Evolutionary conservation across 2,888 invertebrate genomes (phyloP).

Genomic region (Ganaspis brasiliensis): DNA sequence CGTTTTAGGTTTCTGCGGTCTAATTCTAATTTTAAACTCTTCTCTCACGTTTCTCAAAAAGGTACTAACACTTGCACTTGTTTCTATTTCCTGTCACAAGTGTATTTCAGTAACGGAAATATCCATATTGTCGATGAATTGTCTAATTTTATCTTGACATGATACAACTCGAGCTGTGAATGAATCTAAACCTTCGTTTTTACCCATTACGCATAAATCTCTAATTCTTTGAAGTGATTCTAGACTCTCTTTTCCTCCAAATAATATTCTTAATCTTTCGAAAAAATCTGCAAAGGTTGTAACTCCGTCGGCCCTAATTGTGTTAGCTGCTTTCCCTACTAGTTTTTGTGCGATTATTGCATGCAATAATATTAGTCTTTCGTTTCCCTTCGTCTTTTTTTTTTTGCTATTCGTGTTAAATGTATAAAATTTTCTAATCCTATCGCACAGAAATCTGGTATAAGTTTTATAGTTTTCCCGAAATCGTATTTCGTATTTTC

Average conservation of each 20-base stretch:
- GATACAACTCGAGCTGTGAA: background rate
- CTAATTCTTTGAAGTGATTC: background rate
- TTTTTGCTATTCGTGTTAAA: too few relatives aligned
- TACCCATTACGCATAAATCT: background rate
- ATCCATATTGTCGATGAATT: background rate
- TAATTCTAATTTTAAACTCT: background rate
- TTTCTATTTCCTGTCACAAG: background rate
- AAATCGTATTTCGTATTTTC: background rate
- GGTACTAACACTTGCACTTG: background rate
- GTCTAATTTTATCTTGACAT: background rate
- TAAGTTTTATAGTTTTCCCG: background rate
- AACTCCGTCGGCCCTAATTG: background rate
- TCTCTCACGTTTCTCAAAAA: background rate
- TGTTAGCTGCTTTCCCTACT: background rate
- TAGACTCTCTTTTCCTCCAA: background rate
- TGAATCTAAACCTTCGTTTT: background rate
- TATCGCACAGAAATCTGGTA: background rate
- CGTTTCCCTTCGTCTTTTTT: too few relatives aligned
- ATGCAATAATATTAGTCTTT: too few relatives aligned
- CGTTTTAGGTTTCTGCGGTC: background rate
- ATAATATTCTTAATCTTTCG: background rate
- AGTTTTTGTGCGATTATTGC: background rate
- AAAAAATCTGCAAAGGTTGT: constrained; percentile 1
- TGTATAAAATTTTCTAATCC: background rate
- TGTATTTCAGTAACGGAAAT: background rate